phyloP scores from a whole-genome alignment of 2,888 invertebrate genomes.

The Drosophila anomalipes region DNA sequence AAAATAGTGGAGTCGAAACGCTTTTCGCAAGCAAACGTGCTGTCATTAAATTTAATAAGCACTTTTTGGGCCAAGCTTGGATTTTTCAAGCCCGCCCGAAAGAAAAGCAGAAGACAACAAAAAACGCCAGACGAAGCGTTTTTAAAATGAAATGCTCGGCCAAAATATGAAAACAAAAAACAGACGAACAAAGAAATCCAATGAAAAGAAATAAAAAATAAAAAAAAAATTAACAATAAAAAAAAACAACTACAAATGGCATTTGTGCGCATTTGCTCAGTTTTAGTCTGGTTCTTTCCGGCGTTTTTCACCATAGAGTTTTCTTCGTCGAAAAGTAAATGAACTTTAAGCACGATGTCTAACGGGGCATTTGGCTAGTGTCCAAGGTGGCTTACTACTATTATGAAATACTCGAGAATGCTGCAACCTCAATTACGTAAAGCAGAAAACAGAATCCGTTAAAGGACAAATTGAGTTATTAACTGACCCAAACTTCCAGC shows the following conservation, averaged over 20 bases:
- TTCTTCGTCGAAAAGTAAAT: constrained; percentile 71
- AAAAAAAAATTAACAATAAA: constrained; percentile 28
- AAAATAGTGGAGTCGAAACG: constrained; percentile 55
- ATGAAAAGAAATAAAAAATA: constrained; percentile 36
- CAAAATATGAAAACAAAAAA: constrained; percentile 62
- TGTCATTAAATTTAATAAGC: constrained; percentile 83
- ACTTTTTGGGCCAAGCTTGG: constrained; percentile 79
- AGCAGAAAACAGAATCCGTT: constrained; percentile 34
- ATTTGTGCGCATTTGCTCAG: constrained; percentile 31
- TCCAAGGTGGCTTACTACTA: constrained; percentile 32
- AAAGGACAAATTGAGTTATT: constrained; percentile 61
- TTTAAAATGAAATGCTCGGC: constrained; percentile 67
- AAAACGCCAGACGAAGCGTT: constrained; percentile 43
- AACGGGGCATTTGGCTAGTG: constrained; percentile 51
- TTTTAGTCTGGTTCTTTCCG: constrained; percentile 40
- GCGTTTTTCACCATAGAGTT: constrained; percentile 53
- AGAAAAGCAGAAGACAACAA: constrained; percentile 47
- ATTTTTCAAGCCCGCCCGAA: constrained; percentile 57
- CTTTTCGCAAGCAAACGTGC: constrained; percentile 80
- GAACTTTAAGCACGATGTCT: constrained; percentile 66
- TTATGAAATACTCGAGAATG: constrained; percentile 38
- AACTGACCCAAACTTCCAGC: constrained; percentile 15
- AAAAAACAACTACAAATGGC: constrained; percentile 56
- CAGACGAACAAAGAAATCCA: constrained; percentile 31
- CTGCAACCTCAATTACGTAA: constrained; percentile 47